Base-by-base conservation (phyloP, 2,797 vertebrate genomes). In the Oophaga sylvatica region DNA sequence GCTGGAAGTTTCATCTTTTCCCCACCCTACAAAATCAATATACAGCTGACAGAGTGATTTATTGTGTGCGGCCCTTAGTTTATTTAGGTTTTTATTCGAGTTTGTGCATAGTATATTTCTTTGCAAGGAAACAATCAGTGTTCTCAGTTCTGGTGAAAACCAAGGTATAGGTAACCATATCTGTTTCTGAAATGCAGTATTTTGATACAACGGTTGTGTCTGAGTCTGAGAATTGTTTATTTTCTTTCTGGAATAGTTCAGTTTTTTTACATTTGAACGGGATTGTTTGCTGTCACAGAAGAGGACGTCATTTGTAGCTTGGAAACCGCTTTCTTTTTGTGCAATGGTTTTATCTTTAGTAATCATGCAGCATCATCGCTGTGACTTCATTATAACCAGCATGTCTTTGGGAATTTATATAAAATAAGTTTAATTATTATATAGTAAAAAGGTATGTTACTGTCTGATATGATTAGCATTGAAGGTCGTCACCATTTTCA, bases 1-100 rank as follows among this genome's bases (percentile, higher is more conserved):
- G 84, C 91, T 90, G 68, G 88, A 70, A 31, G 87, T 11, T 90
- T 89, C 83, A 81, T 53, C 73, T 90, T 84, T 90, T 73, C 88
- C 88, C 88, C 80, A 86, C 88, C 80, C 84, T 65, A 62, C 90
- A 78, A 88, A 83, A 86, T 76, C 86, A 90, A 79, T 86, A 20
- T 84, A 90, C 90, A 88, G 78, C 89, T 81, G 88, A 90, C 83
- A 70, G n/a, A 16, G 15, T 90, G 90, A 90, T 89, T 80, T 83
- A 89, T 87, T 87, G 81, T 88, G 79, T 77, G 87, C 60, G 75
- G 22, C 87, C 67, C 70, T 75, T 56, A 63, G 84, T 86, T 89
- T 85, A 70, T 78, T 35, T 70, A 70, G 73, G 73, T 68, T 83
- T 86, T 60, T 89, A 86, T 89, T 89, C 56, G 78, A 86, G 84